A percentile compares a stretch with the other conserved stretches of the same genome.
These are phyloP conservation scores for Cebidichthys violaceus DNA, from an alignment of 2,113 vertebrate genomes.

Conservation along the genomic window DNA sequence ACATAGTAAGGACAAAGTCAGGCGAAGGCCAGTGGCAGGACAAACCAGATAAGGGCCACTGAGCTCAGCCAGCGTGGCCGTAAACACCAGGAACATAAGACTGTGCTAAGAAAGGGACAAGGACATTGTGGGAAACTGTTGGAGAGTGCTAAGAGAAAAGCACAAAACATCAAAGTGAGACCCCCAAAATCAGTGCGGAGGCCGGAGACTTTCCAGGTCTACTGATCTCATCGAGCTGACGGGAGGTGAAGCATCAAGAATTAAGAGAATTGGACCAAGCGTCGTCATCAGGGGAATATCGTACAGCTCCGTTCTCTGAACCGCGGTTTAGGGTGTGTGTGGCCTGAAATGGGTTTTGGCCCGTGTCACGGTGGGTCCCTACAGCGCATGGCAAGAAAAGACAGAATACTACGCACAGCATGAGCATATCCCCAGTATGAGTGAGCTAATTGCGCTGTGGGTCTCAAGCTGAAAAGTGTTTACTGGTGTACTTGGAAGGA, in stretches of 20 bases:
- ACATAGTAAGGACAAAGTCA: slow-evolving; percentile 34
- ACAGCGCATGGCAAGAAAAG: slow-evolving; percentile 41
- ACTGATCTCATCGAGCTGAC: slow-evolving; percentile 55
- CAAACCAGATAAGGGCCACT: slow-evolving; percentile 22
- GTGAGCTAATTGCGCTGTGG: slow-evolving; percentile 40
- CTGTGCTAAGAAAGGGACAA: slow-evolving; percentile 28
- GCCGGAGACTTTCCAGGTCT: slow-evolving; percentile 56
- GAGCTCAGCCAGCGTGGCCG: slow-evolving; percentile 24
- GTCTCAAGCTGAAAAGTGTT: slow-evolving; percentile 45
- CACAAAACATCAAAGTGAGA: slow-evolving; percentile 46
- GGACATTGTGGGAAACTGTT: slow-evolving; percentile 37
- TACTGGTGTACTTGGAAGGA: slow-evolving; percentile 50
- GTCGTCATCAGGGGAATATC: slow-evolving; percentile 20
- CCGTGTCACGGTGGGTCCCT: slow-evolving; percentile 30
- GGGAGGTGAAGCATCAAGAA: slow-evolving; percentile 34
- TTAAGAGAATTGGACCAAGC: slow-evolving; percentile 30
- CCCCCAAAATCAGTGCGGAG: slow-evolving; percentile 19
- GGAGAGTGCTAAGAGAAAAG: slow-evolving; percentile 29
- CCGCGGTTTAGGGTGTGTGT: slow-evolving; percentile 39
- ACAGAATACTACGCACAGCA: slow-evolving; percentile 34
- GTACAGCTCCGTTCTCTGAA: slow-evolving; percentile 32
- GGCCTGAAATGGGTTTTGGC: slow-evolving; percentile 45
- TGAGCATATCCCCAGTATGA: slow-evolving; percentile 35
- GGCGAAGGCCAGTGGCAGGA: slow-evolving; percentile 10
- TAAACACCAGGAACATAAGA: slow-evolving; percentile 43